phyloP scores from a whole-genome alignment of 2,113 vertebrate genomes.

The Fulmarus glacialis region DNA sequence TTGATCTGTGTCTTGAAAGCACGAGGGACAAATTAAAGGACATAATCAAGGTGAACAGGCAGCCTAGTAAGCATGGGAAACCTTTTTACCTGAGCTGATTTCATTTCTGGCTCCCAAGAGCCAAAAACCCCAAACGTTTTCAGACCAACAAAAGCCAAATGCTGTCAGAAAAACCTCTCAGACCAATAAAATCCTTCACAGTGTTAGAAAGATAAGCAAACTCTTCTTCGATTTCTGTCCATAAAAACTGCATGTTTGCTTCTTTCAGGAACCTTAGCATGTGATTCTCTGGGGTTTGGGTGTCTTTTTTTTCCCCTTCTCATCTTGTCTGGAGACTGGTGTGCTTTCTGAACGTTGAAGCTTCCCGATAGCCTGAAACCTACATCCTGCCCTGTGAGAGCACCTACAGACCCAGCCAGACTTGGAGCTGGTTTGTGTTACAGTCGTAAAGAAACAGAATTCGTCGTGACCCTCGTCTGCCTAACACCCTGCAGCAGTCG shows the following conservation, averaged over 20 bases:
- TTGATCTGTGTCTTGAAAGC: constrained; percentile 11
- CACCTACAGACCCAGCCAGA: neutral
- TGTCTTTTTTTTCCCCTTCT: neutral
- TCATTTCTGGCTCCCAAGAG: neutral
- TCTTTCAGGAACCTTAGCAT: neutral
- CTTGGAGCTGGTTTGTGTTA: neutral
- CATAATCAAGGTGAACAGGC: neutral
- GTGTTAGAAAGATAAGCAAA: neutral
- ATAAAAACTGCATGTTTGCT: neutral
- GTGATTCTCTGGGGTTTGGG: neutral
- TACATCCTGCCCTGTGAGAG: neutral
- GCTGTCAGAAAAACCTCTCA: neutral
- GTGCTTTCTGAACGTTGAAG: neutral
- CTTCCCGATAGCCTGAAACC: neutral
- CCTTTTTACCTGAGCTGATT: neutral
- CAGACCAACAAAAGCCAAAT: neutral
- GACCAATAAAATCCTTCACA: neutral
- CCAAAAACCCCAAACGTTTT: neutral
- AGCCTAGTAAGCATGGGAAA: neutral
- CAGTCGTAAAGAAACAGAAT: rapidly evolving
- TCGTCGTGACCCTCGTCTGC: neutral
- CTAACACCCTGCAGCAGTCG: rapidly evolving
- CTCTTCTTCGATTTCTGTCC: neutral
- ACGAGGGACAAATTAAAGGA: neutral
- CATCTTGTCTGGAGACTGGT: neutral